Base-by-base conservation (phyloP, 2,797 vertebrate genomes). In the Echiichthys vipera region DNA sequence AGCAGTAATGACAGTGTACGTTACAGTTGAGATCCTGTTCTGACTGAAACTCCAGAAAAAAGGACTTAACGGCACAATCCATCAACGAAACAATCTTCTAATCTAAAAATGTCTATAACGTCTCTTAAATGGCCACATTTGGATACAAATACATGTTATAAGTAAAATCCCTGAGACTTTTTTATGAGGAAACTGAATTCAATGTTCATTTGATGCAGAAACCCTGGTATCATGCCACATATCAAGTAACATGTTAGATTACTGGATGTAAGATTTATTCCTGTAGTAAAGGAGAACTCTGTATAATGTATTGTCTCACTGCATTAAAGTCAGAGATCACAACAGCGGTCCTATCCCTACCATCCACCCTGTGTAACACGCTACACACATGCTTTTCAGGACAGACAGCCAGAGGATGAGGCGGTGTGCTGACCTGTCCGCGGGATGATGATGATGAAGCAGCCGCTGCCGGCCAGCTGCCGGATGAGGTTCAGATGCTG, bases 401-500 rank as follows among this genome's bases (percentile, higher is more conserved):
- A 43, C 54, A 34, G 11, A 55, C 8, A 34, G 11, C 50, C 8
- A 42, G 56, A 27, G 22, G 34, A 47, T 24, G 36, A 39, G 15
- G 61, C 30, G 0, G 17, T 13, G 46, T 45, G 64, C 80, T 63
- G 81, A 99, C 98, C 97, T 91, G 97, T 97, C 65, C 96, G 94
- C 0, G 97, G 98, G 90, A 99, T 99, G 94, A 99, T 97, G 92
- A 99, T 92, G 54, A 99, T 99, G 93, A 99, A 99, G 83, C 97
- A 96, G 71, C 98, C 96, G 1, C 98, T 99, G 79, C 90, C 77
- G 10, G 97, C 96, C 89, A 99, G 91, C 80, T 98, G 97, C 40
- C 97, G 91, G 89, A 99, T 93, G 42, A 96, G 80, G 63, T 91
- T 85, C 56, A 99, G 94, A 78, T 99, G 96, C 79, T 97, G 97